These are phyloP conservation scores for Chelonoidis abingdonii DNA, from an alignment of 2,113 vertebrate species.

Conservation along the genomic window DNA sequence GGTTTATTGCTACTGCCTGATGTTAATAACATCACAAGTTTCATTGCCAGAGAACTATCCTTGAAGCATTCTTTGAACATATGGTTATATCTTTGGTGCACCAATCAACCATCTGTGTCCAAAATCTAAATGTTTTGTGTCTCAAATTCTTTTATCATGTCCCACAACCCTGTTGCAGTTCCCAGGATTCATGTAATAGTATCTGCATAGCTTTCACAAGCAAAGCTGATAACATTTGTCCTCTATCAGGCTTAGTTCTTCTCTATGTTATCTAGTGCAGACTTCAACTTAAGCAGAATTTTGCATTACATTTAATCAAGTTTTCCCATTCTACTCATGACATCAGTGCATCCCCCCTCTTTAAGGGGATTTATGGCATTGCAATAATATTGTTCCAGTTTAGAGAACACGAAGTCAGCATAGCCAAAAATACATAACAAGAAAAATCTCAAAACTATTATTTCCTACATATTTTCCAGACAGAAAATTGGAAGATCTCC, in stretches of 20 bases:
- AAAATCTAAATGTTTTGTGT: neutral
- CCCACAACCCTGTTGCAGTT: neutral
- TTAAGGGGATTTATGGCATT: slow-evolving; percentile 26
- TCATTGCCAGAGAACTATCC: slow-evolving; percentile 11
- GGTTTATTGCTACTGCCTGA: neutral
- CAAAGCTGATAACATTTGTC: neutral
- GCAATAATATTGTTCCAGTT: slow-evolving; percentile 22
- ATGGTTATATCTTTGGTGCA: neutral
- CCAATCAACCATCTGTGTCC: neutral
- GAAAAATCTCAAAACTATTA: slow-evolving; percentile 52
- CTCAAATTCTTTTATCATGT: neutral
- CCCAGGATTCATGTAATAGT: neutral
- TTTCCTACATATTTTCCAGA: slow-evolving; percentile 40
- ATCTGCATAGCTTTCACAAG: neutral
- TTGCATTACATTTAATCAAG: slow-evolving; percentile 4
- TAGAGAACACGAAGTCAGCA: slow-evolving; percentile 44
- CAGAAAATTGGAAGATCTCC: slow-evolving; percentile 59
- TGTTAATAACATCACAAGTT: neutral
- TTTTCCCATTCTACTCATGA: slow-evolving; percentile 29
- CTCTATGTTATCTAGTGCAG: neutral
- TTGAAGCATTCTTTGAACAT: neutral
- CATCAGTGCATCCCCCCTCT: slow-evolving; percentile 22
- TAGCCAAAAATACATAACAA: slow-evolving; percentile 4
- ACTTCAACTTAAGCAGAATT: neutral
- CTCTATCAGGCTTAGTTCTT: neutral